These are phyloP conservation scores for Edolisoma coerulescens DNA, from an alignment of 2,113 vertebrate species.

Conservation along the genomic window DNA sequence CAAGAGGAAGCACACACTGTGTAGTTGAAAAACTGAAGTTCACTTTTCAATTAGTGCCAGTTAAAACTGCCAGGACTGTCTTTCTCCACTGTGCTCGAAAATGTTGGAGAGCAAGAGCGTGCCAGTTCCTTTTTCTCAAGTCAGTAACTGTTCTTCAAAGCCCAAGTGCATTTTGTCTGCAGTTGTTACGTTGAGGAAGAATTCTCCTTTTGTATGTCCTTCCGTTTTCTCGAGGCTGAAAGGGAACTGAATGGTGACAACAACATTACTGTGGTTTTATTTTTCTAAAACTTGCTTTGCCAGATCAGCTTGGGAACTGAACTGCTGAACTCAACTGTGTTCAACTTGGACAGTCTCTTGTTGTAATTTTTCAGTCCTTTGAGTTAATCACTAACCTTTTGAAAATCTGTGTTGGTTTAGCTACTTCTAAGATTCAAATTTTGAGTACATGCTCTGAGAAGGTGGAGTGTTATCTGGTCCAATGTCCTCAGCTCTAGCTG, in stretches of 20 bases:
- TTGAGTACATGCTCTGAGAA: background rate
- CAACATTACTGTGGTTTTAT: background rate
- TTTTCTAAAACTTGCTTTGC: background rate
- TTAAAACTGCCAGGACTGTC: background rate
- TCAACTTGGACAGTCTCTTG: background rate
- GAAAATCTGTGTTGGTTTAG: constrained; percentile 14
- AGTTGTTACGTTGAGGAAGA: background rate
- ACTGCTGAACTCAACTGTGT: background rate
- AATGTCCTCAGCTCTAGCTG: constrained; percentile 38
- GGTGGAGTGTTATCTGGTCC: constrained; percentile 27
- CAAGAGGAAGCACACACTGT: background rate
- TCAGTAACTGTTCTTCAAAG: background rate
- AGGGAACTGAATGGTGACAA: background rate
- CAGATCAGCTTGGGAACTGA: background rate
- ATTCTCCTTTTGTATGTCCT: background rate
- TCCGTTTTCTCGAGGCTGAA: background rate
- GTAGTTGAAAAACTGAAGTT: background rate
- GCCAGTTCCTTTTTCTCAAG: background rate
- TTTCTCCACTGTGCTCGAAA: background rate
- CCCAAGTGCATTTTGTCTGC: background rate
- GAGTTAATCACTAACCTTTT: constrained; percentile 39
- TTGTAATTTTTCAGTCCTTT: background rate
- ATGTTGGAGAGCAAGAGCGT: background rate
- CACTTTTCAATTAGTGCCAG: background rate
- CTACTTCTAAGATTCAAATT: constrained; percentile 1